Percentiles rank a stretch among this genome's conserved stretches.
These are phyloP conservation scores for Phyllotis vaccarum DNA, from an alignment of 2,797 vertebrate species.

Conservation along the genomic window DNA sequence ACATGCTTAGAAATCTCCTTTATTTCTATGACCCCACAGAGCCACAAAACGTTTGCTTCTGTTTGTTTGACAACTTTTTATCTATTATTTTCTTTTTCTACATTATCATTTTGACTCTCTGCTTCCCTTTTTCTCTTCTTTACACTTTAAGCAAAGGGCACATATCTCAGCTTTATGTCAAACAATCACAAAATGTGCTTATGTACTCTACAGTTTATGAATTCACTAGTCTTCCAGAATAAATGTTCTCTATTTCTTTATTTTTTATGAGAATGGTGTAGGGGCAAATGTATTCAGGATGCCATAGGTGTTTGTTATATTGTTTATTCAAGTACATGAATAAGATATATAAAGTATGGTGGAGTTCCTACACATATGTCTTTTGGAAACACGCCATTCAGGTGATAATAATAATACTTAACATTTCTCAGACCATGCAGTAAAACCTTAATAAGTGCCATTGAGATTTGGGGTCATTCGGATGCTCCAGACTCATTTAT, in stretches of 20 bases:
- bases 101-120: not conserved
- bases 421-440: not conserved
- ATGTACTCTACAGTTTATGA: not conserved
- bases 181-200: not conserved
- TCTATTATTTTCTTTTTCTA: constrained; percentile 12
- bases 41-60: not conserved
- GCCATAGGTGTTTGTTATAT: not conserved
- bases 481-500: not conserved
- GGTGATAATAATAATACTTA: not conserved
- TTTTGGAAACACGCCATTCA: constrained; percentile 33
- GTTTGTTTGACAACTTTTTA: constrained; percentile 19
- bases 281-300: not conserved
- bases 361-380: constrained; percentile 4
- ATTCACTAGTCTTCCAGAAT: constrained; percentile 3
- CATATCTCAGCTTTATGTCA: constrained; percentile 15
- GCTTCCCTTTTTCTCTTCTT: constrained; percentile 32
- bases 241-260: constrained; percentile 14
- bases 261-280: constrained; percentile 8
- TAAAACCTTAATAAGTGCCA: constrained; percentile 6
- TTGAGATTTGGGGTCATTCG: not conserved
- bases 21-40: constrained; percentile 29
- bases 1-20: not conserved
- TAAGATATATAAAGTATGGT: constrained; percentile 21
- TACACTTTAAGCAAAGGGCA: not conserved
- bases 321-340: constrained; percentile 19